These are phyloP conservation scores for Gambusia yucatana DNA, from an alignment of 2,797 vertebrate genomes.

Conservation along the genomic window DNA sequence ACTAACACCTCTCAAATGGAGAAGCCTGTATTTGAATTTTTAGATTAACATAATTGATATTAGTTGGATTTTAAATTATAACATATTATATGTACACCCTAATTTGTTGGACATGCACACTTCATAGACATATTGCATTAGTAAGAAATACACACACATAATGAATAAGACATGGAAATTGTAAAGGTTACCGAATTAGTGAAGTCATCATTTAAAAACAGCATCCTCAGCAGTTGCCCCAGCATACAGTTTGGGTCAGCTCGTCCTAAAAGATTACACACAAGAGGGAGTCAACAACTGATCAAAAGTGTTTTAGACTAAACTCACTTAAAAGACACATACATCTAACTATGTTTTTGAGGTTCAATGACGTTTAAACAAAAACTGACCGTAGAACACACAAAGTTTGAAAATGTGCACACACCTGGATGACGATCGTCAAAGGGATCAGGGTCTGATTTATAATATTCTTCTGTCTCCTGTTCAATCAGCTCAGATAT, in stretches of 20 bases:
- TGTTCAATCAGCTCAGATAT: slow-evolving; percentile 95
- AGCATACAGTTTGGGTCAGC: slow-evolving; percentile 95
- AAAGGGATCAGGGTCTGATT: slow-evolving; percentile 95
- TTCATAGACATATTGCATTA: background rate
- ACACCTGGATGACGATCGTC: slow-evolving; percentile 96
- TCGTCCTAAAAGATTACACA: slow-evolving; percentile 78
- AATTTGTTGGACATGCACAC: background rate
- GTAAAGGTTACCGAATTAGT: slow-evolving; percentile 88
- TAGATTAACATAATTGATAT: background rate
- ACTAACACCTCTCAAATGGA: background rate
- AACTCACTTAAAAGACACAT: fast-evolving
- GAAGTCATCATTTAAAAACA: slow-evolving; percentile 95
- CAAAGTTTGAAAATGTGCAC: background rate
- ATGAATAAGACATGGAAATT: background rate
- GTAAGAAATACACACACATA: background rate
- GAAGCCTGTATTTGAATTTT: background rate
- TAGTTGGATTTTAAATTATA: too few relatives aligned
- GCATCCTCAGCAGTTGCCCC: slow-evolving; percentile 93
- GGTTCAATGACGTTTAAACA: background rate
- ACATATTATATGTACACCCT: background rate
- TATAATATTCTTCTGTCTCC: slow-evolving; percentile 92
- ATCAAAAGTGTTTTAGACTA: background rate
- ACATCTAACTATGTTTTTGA: fast-evolving
- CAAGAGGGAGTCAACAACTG: slow-evolving; percentile 17
- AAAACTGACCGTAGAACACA: background rate